Conservation (phyloP, 2,888 invertebrate genomes). For the Nomada hirtipes region DNA sequence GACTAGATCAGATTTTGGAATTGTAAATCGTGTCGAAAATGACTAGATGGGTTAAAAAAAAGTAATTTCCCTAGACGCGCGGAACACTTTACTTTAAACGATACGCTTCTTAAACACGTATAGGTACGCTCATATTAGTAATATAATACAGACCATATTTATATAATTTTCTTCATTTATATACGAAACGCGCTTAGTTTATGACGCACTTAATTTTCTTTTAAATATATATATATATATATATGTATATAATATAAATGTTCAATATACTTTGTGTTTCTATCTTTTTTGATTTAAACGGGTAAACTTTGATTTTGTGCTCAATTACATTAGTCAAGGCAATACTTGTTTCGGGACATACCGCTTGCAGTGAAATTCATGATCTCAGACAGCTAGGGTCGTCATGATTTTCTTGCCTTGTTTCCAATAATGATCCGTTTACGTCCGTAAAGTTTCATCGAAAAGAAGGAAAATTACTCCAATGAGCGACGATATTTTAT, state of each 20-base stretch:
- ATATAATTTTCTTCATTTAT: slow-evolving; percentile 57
- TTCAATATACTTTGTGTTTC: slow-evolving; percentile 69
- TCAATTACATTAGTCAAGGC: slow-evolving; percentile 83
- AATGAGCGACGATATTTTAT: not conserved
- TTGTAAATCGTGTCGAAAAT: slow-evolving; percentile 77
- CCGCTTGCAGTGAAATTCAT: slow-evolving; percentile 18
- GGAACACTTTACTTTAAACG: slow-evolving; percentile 50
- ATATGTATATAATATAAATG: slow-evolving; percentile 56
- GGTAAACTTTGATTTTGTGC: slow-evolving; percentile 83
- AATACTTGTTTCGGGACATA: slow-evolving; percentile 71
- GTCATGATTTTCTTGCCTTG: slow-evolving; percentile 35
- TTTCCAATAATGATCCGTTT: not conserved
- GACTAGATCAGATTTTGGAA: slow-evolving; percentile 79
- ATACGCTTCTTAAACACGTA: slow-evolving; percentile 40
- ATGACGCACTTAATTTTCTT: slow-evolving; percentile 51
- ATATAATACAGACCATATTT: slow-evolving; percentile 71
- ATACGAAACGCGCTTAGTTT: slow-evolving; percentile 64
- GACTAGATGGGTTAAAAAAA: slow-evolving; percentile 77
- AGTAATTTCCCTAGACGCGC: slow-evolving; percentile 63
- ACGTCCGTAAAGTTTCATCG: not conserved
- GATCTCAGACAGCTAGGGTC: slow-evolving; percentile 3
- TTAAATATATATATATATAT: slow-evolving; percentile 70
- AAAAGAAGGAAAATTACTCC: not conserved
- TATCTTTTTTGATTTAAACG: slow-evolving; percentile 74
- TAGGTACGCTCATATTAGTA: slow-evolving; percentile 61